A percentile compares a stretch with the other conserved stretches of the same genome.
phyloP scores from a whole-genome alignment of 2,888 invertebrate species.

The Synergus laeviventris region DNA sequence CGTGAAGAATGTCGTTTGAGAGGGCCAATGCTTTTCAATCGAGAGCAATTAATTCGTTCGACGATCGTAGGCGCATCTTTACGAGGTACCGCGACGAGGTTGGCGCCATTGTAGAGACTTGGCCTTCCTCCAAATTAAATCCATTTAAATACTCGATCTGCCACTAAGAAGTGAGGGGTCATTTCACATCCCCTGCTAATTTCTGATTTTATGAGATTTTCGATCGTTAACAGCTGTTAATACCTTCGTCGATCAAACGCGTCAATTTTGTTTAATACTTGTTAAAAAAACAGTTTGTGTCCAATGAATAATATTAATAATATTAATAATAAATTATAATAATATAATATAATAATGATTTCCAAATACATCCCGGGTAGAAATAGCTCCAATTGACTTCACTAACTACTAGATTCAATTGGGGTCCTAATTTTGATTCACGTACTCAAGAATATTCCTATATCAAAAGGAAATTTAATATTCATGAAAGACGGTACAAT shows the following conservation, averaged over 20 bases:
- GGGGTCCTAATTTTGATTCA: no score
- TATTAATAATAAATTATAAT: no score
- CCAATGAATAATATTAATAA: no score
- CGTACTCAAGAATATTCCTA: no score
- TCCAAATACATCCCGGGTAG: no score
- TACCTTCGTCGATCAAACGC: background rate
- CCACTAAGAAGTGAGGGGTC: background rate
- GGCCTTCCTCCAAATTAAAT: constrained; percentile 43
- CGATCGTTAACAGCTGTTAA: constrained; percentile 6
- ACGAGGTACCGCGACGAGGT: constrained; percentile 51
- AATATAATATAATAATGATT: no score
- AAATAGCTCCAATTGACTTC: no score
- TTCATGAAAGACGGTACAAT: no score
- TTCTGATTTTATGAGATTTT: constrained; percentile 55
- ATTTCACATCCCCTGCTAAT: constrained; percentile 50
- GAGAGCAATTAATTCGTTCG: constrained; percentile 58
- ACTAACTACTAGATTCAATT: no score
- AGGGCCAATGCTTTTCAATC: constrained; percentile 7
- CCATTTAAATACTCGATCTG: constrained; percentile 30
- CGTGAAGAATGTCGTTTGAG: constrained; percentile 15
- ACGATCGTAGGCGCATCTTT: constrained; percentile 58
- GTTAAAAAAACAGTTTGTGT: no score
- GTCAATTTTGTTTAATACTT: background rate
- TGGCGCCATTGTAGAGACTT: constrained; percentile 51
- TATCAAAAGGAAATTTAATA: no score